Conservation (phyloP, 2,797 vertebrate genomes). For the Meda fulgida region DNA sequence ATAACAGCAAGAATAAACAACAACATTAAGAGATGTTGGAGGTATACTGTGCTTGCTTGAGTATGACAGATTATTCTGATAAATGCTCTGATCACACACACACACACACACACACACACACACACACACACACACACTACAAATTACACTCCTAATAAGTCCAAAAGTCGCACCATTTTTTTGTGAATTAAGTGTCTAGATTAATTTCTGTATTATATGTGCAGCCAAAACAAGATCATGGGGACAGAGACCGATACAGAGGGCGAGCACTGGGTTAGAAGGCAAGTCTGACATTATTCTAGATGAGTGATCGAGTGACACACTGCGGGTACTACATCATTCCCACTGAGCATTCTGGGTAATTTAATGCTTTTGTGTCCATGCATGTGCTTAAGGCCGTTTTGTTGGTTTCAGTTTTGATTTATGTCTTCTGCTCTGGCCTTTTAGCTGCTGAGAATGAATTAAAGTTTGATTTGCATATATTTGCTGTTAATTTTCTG, state of each 20-base stretch:
- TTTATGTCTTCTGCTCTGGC: constrained; percentile 57
- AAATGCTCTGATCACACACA: not conserved
- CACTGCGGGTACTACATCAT: constrained; percentile 23
- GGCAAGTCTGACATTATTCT: constrained; percentile 10
- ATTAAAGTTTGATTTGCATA: constrained; percentile 37
- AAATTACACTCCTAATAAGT: not conserved
- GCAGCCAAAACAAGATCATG: not conserved
- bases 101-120: not conserved
- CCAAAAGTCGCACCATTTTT: not conserved
- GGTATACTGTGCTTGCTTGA: not conserved
- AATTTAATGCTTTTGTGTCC: constrained; percentile 35
- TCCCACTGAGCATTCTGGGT: constrained; percentile 15
- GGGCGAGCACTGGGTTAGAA: not conserved
- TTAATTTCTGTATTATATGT: not conserved
- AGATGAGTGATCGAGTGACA: constrained; percentile 28
- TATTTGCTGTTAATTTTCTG: constrained; percentile 20
- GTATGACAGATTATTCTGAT: not conserved
- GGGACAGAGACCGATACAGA: not conserved
- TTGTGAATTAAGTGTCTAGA: not conserved
- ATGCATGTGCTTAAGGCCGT: not conserved
- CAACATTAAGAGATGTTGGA: not conserved
- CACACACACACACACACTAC: not conserved
- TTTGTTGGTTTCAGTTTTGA: constrained; percentile 36
- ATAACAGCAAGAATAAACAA: not conserved
- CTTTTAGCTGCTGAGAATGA: constrained; percentile 31